Percentiles rank a stretch among this genome's conserved stretches.
phyloP scores from a whole-genome alignment of 2,888 invertebrate species.

The Caenorhabditis sp. region DNA sequence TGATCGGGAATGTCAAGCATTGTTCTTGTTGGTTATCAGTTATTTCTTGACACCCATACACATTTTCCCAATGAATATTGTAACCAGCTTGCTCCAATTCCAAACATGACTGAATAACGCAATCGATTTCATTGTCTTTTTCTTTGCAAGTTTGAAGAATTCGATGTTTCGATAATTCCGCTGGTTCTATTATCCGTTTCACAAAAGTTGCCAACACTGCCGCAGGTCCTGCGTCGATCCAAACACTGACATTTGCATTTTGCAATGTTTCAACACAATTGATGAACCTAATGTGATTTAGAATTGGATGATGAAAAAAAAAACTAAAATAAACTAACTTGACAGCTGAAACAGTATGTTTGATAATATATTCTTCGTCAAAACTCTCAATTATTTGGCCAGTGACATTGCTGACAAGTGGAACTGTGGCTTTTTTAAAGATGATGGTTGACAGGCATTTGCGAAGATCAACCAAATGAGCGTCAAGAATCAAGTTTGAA shows the following conservation, averaged over 20 bases:
- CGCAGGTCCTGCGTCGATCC: slow-evolving; percentile 59
- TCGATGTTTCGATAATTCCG: slow-evolving; percentile 24
- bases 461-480: slow-evolving; percentile 45
- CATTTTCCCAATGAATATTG: slow-evolving; percentile 20
- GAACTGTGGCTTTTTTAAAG: slow-evolving; percentile 37
- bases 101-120: slow-evolving; percentile 40
- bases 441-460: slow-evolving; percentile 26
- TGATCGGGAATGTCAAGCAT: slow-evolving; percentile 21
- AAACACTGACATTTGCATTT: slow-evolving; percentile 40
- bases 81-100: slow-evolving; percentile 44
- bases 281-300: slow-evolving; percentile 36
- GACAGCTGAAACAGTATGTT: slow-evolving; percentile 52
- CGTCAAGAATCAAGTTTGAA: slow-evolving; percentile 48
- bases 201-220: slow-evolving; percentile 47
- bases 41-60: slow-evolving; percentile 20
- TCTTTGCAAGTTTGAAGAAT: slow-evolving; percentile 48
- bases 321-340: slow-evolving; percentile 9
- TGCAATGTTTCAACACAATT: slow-evolving; percentile 41
- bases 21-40: slow-evolving; percentile 4
- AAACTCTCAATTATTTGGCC: slow-evolving; percentile 44
- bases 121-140: slow-evolving; percentile 45
- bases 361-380: slow-evolving; percentile 47
- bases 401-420: slow-evolving; percentile 58
- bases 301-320: neutral
- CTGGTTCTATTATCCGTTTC: slow-evolving; percentile 39